phyloP scores from a whole-genome alignment of 2,113 vertebrate genomes.

The Ophiodon elongatus region DNA sequence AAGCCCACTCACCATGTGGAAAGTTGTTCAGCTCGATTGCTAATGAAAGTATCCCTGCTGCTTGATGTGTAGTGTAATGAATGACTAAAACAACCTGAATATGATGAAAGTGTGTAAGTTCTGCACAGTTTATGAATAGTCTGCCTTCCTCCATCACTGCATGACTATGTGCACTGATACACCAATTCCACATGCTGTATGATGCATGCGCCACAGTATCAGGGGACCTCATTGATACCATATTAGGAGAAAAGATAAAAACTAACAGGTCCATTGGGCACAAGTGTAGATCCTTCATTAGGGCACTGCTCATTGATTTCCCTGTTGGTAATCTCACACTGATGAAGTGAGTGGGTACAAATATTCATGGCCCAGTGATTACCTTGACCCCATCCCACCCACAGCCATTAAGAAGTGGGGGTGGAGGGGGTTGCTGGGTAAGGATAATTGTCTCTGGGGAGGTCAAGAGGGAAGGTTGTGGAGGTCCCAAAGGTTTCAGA shows the following conservation, averaged over 20 bases:
- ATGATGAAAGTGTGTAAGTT: constrained; percentile 33
- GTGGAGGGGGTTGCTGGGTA: constrained; percentile 53
- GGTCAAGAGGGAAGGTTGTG: constrained; percentile 73
- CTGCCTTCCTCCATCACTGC: constrained; percentile 3
- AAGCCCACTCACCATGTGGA: constrained; percentile 41
- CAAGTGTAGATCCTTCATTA: constrained; percentile 79
- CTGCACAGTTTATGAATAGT: constrained; percentile 39
- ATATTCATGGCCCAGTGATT: constrained; percentile 82
- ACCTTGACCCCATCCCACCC: constrained; percentile 76
- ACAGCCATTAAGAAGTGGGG: constrained; percentile 74
- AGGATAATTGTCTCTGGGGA: constrained; percentile 81
- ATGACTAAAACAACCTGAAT: constrained; percentile 35
- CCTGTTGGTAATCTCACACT: constrained; percentile 81
- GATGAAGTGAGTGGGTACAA: constrained; percentile 84
- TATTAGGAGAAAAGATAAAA: constrained; percentile 76
- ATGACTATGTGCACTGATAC: constrained; percentile 13
- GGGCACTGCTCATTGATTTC: constrained; percentile 82
- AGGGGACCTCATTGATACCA: constrained; percentile 72
- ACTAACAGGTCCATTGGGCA: constrained; percentile 76
- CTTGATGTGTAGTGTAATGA: constrained; percentile 47
- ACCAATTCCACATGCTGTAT: constrained; percentile 51
- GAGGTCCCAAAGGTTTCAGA: constrained; percentile 36
- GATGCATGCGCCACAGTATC: constrained; percentile 59
- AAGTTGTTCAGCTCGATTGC: constrained; percentile 59
- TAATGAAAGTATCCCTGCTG: constrained; percentile 62